Percentiles rank a stretch among this genome's conserved stretches.
Evolutionary conservation across 2,113 vertebrate species (phyloP).

Genomic region (Microcebus murinus): DNA sequence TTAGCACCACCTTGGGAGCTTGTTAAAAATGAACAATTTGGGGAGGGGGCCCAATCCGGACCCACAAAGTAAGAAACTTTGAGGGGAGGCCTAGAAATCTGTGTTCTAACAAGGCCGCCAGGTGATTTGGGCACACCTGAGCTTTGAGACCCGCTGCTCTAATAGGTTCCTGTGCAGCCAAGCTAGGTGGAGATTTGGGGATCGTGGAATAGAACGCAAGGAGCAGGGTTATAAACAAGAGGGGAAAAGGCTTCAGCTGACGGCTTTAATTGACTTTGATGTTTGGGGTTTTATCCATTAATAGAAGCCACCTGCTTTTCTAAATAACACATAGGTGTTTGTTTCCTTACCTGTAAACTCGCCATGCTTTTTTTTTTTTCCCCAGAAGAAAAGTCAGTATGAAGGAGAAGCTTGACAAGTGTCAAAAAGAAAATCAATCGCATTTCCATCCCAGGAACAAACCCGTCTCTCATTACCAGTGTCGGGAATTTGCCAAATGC

Average conservation of each 20-base stretch:
- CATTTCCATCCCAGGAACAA: neutral
- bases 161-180: neutral
- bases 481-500: neutral
- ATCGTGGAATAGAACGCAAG: neutral
- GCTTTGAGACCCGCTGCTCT: neutral
- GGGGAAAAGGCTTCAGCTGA: neutral
- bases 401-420: neutral
- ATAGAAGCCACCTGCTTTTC: neutral
- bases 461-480: neutral
- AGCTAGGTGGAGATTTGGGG: neutral
- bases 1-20: neutral
- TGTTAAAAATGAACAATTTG: neutral
- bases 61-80: too few relatives aligned
- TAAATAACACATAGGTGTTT: neutral
- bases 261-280: accelerated
- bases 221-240: neutral
- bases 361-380: neutral
- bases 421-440: neutral
- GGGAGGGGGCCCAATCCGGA: neutral
- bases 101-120: neutral
- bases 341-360: neutral
- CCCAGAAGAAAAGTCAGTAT: neutral
- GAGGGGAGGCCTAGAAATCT: neutral
- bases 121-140: neutral
- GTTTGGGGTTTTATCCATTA: neutral